Percentiles rank a stretch among this genome's conserved stretches.
Conservation (phyloP, 2,888 invertebrate species). For the Caenorhabditis macrosperma region DNA sequence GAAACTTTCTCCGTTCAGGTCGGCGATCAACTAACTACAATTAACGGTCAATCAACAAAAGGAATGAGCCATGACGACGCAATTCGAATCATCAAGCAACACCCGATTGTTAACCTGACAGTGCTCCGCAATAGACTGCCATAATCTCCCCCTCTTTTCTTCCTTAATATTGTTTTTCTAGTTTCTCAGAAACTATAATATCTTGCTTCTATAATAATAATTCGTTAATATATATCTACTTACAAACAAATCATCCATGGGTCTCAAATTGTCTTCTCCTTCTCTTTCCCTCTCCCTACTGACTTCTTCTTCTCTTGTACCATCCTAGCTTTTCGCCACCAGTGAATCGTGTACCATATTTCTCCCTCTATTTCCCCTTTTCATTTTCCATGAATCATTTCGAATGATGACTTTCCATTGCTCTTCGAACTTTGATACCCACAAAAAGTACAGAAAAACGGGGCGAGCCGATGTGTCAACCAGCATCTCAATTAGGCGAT, state of each 20-base stretch:
- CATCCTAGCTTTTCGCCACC: conserved; percentile 45
- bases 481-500: conserved; percentile 54
- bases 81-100: conserved; percentile 85
- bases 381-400: conserved; percentile 14
- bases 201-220: conserved; percentile 17
- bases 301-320: conserved; percentile 11
- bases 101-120: conserved; percentile 72
- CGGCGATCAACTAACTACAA: conserved; percentile 83
- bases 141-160: conserved; percentile 32
- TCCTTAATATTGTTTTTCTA: conserved; percentile 14
- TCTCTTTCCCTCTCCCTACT: neutral
- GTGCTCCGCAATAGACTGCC: conserved; percentile 66
- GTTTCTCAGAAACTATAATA: conserved; percentile 39
- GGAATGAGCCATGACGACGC: conserved; percentile 88
- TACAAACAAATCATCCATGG: conserved; percentile 54
- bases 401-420: conserved; percentile 5
- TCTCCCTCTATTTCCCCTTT: conserved; percentile 6
- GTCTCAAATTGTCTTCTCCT: conserved; percentile 43
- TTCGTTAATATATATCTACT: conserved; percentile 36
- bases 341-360: conserved; percentile 45
- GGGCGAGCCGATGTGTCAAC: conserved; percentile 18
- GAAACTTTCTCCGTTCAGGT: no score
- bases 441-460: conserved; percentile 37
- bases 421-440: conserved; percentile 36
- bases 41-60: conserved; percentile 85